A percentile compares a stretch with the other conserved stretches of the same genome.
phyloP scores from a whole-genome alignment of 2,888 invertebrate species.

The Ophraella communa region DNA sequence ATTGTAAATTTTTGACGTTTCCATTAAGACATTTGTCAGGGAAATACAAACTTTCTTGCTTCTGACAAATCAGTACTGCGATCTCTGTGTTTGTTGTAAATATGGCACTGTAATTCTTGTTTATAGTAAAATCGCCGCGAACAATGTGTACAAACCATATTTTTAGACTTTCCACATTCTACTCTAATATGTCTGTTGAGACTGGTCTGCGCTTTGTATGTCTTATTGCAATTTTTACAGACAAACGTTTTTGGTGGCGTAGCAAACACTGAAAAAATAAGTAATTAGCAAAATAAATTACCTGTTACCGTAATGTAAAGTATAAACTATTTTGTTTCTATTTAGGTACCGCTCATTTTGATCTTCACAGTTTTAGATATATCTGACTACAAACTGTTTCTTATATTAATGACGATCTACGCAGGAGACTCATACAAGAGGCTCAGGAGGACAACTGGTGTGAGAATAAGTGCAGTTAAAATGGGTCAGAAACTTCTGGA shows the following conservation, averaged over 20 bases:
- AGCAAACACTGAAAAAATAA: not conserved
- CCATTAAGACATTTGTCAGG: too few relatives aligned
- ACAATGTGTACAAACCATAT: slow-evolving; percentile 28
- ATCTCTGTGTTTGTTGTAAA: slow-evolving; percentile 28
- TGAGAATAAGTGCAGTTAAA: too few relatives aligned
- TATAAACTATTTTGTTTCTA: too few relatives aligned
- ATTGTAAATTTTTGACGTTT: not conserved
- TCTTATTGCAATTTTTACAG: slow-evolving; percentile 35
- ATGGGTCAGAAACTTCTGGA: too few relatives aligned
- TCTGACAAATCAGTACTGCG: not conserved
- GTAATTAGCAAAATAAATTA: not conserved
- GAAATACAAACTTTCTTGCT: not conserved
- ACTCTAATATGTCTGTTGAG: slow-evolving; percentile 38
- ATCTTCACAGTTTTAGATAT: too few relatives aligned
- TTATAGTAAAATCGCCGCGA: slow-evolving; percentile 30
- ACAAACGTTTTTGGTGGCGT: not conserved
- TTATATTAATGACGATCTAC: too few relatives aligned
- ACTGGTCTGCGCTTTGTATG: slow-evolving; percentile 35
- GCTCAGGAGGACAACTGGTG: too few relatives aligned
- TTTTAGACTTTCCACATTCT: slow-evolving; percentile 57
- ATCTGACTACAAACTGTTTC: too few relatives aligned
- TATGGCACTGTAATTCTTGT: slow-evolving; percentile 32
- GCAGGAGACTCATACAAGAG: too few relatives aligned
- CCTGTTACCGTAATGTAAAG: too few relatives aligned
- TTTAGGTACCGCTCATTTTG: too few relatives aligned